phyloP scores from a whole-genome alignment of 2,888 invertebrate species.

The Pachydiplax longipennis region DNA sequence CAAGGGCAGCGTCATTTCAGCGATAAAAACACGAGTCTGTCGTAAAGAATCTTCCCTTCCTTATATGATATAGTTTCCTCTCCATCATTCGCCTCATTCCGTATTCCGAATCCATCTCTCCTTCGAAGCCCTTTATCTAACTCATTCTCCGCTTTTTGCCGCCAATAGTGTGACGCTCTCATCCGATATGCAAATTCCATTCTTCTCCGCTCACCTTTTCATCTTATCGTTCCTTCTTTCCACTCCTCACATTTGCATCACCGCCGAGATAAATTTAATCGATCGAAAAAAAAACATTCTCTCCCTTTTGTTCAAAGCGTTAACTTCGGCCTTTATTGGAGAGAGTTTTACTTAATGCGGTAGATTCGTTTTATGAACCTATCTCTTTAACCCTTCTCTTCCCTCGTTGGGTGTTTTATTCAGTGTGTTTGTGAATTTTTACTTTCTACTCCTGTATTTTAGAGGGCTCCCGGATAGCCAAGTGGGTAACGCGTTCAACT shows the following conservation, averaged over 20 bases:
- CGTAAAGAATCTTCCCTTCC: neutral
- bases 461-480: too few species aligned
- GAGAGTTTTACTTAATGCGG: neutral
- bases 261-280: neutral
- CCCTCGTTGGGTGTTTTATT: neutral
- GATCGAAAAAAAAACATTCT: too few species aligned
- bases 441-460: too few species aligned
- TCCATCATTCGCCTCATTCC: neutral
- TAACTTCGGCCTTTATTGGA: neutral
- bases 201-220: neutral
- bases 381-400: neutral
- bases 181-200: conserved; percentile 41
- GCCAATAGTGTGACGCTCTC: neutral
- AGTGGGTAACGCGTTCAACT: too few species aligned
- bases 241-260: neutral
- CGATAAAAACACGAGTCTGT: too few species aligned
- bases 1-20: too few species aligned
- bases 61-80: neutral
- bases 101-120: conserved; percentile 31
- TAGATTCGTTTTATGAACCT: neutral
- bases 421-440: too few species aligned
- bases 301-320: too few species aligned
- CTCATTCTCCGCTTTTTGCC: conserved; percentile 24
- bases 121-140: conserved; percentile 20
- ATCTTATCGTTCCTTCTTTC: neutral